Base-by-base conservation (phyloP, 2,888 invertebrate species). In the Amphipyra tragopoginis region DNA sequence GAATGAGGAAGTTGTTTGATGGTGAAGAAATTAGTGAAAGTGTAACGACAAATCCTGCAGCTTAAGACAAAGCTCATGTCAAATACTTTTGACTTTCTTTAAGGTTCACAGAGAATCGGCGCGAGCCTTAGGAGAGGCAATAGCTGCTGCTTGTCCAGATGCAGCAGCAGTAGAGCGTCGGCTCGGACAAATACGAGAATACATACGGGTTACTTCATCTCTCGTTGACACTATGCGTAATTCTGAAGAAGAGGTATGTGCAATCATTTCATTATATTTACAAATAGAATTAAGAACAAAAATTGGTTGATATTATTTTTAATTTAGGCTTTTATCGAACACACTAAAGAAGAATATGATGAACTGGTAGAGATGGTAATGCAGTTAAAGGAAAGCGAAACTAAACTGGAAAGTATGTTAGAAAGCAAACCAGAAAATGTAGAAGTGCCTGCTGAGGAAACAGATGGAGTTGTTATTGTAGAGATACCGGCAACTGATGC, bases 131-230 rank as follows among this genome's bases (percentile, higher is more conserved):
- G 95, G 94, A 14, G 94, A 94, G 74, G 94, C 93, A 10, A 91
- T 94, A 68, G 94, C 94, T 5, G 93, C 93, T 8, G 91, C 94
- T 0, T 95, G 94, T 63, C 96, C 96, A 6, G 96, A 97, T 75
- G 95, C 96, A 52, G 96, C 95, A 21, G 96, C 97, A 54, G 96
- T 97, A 42, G 96, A 97, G 81, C 96, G 96, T 36, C 95, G 97
- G 49, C 91, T 97, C 14, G 96, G 96, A 63, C 97, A 97, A 89
- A 97, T 97, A 70, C 91, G 96, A 50, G 97, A 97, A 83, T 97
- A 97, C 84, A 96, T 97, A 66, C 95, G 96, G 81, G 96, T 97
- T 39, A 97, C 97, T 5, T 96, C 96, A 29, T 96, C 96, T 1
- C 94, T 97, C 70, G 97, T 97, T 86, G 96, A 96, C 58, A 96